Evolutionary conservation across 2,113 vertebrate genomes (phyloP).

Genomic region (Catharus fuscescens): DNA sequence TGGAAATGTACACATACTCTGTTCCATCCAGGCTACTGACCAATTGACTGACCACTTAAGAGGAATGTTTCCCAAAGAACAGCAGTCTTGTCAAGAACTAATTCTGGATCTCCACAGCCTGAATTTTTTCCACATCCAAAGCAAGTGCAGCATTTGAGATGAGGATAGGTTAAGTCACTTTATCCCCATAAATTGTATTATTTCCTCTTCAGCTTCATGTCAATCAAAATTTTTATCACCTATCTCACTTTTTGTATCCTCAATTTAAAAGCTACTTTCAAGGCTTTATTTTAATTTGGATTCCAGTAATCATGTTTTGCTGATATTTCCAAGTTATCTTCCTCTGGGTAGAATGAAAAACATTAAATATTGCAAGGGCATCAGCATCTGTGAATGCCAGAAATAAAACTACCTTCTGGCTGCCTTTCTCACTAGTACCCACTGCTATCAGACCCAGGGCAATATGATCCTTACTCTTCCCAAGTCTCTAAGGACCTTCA

Average conservation of each 20-base stretch:
- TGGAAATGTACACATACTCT: neutral
- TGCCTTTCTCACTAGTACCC: neutral
- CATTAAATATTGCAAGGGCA: neutral
- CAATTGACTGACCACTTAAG: rapidly evolving
- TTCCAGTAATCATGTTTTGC: neutral
- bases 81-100: neutral
- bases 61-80: neutral
- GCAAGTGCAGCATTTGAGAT: neutral
- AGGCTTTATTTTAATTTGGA: neutral
- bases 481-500: neutral
- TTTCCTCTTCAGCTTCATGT: neutral
- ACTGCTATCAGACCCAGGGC: neutral
- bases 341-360: neutral
- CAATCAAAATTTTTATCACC: neutral
- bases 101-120: neutral
- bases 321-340: neutral
- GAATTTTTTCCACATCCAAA: neutral
- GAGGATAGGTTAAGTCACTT: neutral
- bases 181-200: neutral
- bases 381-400: neutral
- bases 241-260: neutral
- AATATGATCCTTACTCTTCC: neutral
- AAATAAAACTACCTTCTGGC: conserved; percentile 27
- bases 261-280: neutral
- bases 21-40: neutral